Conservation (phyloP, 2,888 invertebrate species). For the Caenorhabditis panamensis region DNA sequence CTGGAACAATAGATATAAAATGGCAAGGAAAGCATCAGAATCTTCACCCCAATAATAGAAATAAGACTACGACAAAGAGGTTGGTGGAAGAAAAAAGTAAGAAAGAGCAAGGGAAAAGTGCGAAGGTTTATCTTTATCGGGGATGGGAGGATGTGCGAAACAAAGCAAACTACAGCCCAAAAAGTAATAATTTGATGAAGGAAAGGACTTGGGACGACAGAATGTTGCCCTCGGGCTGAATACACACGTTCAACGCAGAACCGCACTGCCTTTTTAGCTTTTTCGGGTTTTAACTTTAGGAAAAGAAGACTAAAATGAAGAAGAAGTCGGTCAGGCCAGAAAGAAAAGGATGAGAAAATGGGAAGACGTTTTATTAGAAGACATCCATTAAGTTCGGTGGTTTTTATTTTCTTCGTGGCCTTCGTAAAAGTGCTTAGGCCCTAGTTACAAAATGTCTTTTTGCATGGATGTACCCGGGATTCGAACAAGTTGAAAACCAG, state of each 20-base stretch:
- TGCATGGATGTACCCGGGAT: constrained; percentile 12
- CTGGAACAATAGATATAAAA: constrained; percentile 52
- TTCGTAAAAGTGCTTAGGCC: constrained; percentile 36
- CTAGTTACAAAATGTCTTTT: constrained; percentile 7
- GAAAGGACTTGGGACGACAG: constrained; percentile 44
- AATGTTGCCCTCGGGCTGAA: constrained; percentile 60
- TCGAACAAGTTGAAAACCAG: constrained; percentile 8
- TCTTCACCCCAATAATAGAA: constrained; percentile 54
- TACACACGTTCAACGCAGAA: constrained; percentile 48
- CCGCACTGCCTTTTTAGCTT: constrained; percentile 25
- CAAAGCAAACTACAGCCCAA: constrained; percentile 48
- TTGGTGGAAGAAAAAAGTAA: constrained; percentile 26
- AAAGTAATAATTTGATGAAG: constrained; percentile 59
- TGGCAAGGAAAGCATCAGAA: constrained; percentile 30
- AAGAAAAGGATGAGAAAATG: constrained; percentile 6
- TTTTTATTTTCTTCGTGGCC: constrained; percentile 4
- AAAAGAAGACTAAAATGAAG: background rate
- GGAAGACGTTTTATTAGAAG: constrained; percentile 37
- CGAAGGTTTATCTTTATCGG: background rate
- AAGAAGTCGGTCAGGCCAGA: background rate
- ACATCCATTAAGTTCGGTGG: constrained; percentile 37
- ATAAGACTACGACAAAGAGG: constrained; percentile 12
- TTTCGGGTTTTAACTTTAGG: constrained; percentile 35
- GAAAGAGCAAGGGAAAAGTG: constrained; percentile 21
- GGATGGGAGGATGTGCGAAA: constrained; percentile 13